Evolutionary conservation across 2,113 vertebrate genomes (phyloP).

Genomic region (Phalacrocorax pelagicus): DNA sequence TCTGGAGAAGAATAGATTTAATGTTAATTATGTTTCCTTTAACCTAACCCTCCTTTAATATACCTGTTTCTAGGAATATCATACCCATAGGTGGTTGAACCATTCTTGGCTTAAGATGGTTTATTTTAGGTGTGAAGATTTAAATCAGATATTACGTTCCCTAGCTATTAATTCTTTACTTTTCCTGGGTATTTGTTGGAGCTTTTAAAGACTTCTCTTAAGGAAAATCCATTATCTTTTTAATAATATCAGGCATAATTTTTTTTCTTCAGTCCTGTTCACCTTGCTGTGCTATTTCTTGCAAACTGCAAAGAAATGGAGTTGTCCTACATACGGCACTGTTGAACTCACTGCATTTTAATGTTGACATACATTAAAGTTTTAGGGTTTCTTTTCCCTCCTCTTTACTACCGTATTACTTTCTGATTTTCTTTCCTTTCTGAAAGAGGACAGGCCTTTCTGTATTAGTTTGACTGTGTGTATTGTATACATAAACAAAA

Average conservation of each 20-base stretch:
- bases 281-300: background rate
- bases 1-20: background rate
- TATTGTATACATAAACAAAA: background rate
- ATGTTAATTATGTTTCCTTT: background rate
- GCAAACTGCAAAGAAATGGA: background rate
- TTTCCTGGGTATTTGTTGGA: background rate
- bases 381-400: background rate
- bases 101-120: background rate
- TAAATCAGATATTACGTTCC: background rate
- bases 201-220: background rate
- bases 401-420: background rate
- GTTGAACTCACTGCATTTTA: background rate
- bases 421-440: background rate
- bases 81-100: background rate
- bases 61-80: background rate
- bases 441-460: background rate
- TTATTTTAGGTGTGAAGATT: background rate
- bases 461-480: background rate
- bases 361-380: background rate
- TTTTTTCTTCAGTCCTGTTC: background rate
- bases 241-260: background rate
- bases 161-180: background rate
- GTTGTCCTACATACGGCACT: background rate
- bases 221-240: background rate
- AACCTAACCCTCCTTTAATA: background rate